Percentiles rank a stretch among this genome's conserved stretches.
Conservation (phyloP, 2,888 invertebrate genomes). For the Ochropleura plecta region DNA sequence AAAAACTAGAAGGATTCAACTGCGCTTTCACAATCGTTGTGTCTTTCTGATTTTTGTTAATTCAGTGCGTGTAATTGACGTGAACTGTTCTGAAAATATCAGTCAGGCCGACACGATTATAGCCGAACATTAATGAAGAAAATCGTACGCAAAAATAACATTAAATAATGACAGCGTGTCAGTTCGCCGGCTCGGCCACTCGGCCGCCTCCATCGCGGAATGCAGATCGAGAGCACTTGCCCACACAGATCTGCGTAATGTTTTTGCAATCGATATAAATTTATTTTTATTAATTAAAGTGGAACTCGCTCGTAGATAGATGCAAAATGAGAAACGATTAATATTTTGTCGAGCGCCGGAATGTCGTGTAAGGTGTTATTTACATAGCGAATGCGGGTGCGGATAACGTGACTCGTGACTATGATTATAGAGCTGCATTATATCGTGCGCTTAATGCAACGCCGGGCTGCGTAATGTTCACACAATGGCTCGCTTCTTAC, state of each 20-base stretch:
- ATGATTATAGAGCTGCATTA: constrained; percentile 83
- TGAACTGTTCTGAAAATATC: constrained; percentile 76
- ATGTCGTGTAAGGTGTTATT: constrained; percentile 83
- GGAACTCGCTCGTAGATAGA: constrained; percentile 62
- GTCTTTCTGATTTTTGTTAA: constrained; percentile 76
- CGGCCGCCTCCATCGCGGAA: constrained; percentile 53
- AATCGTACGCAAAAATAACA: constrained; percentile 64
- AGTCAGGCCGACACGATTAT: constrained; percentile 67
- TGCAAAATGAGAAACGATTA: constrained; percentile 73
- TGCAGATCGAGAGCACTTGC: constrained; percentile 70
- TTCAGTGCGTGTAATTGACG: constrained; percentile 74
- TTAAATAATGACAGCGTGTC: constrained; percentile 66
- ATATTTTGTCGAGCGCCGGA: constrained; percentile 72
- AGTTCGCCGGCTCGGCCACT: constrained; percentile 34
- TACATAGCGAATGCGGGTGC: constrained; percentile 82
- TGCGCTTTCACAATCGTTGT: constrained; percentile 67
- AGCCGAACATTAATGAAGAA: constrained; percentile 67
- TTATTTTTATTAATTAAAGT: constrained; percentile 70
- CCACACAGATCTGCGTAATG: constrained; percentile 68
- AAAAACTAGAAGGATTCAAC: constrained; percentile 78
- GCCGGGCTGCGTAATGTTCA: constrained; percentile 80
- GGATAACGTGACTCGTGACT: constrained; percentile 82
- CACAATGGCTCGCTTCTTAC: constrained; percentile 78
- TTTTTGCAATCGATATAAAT: constrained; percentile 72
- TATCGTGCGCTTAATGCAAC: constrained; percentile 84